Evolutionary conservation across 2,888 invertebrate genomes (phyloP).

Genomic region (Abrostola tripartita): DNA sequence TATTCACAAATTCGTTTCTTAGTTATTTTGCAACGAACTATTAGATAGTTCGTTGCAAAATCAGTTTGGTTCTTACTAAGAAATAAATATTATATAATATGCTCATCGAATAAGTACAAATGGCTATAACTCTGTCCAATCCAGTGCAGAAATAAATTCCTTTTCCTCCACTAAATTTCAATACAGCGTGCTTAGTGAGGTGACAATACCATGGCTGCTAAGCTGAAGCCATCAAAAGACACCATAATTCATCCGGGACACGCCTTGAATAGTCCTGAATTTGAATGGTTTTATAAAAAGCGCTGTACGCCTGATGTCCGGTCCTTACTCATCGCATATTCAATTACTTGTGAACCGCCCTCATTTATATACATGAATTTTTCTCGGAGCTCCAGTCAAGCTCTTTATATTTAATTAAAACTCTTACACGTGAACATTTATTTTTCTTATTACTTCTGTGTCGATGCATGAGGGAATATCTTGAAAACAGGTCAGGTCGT

Average conservation of each 20-base stretch:
- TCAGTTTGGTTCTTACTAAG: not conserved
- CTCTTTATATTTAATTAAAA: constrained; percentile 53
- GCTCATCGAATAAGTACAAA: not conserved
- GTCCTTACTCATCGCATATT: constrained; percentile 55
- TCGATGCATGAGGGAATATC: no score
- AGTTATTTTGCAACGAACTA: not conserved
- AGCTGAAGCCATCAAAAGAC: constrained; percentile 22
- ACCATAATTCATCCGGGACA: constrained; percentile 34
- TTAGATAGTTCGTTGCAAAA: no score
- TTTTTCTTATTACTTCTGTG: constrained; percentile 15
- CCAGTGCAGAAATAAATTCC: constrained; percentile 3
- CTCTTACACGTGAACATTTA: constrained; percentile 34
- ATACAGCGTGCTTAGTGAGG: constrained; percentile 6
- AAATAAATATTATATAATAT: not conserved
- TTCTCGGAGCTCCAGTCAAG: constrained; percentile 38
- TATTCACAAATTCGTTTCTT: not conserved
- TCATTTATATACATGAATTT: constrained; percentile 58
- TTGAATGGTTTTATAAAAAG: constrained; percentile 50
- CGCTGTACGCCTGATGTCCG: constrained; percentile 40
- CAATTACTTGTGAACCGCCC: constrained; percentile 55
- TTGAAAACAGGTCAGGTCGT: no score
- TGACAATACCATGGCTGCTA: constrained; percentile 11
- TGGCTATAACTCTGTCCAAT: constrained; percentile 4
- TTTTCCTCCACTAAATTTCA: constrained; percentile 1
- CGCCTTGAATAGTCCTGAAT: constrained; percentile 48